Percentiles rank a stretch among this genome's conserved stretches.
These are phyloP conservation scores for Hucho hucho DNA, from an alignment of 2,113 vertebrate genomes.

Conservation along the genomic window DNA sequence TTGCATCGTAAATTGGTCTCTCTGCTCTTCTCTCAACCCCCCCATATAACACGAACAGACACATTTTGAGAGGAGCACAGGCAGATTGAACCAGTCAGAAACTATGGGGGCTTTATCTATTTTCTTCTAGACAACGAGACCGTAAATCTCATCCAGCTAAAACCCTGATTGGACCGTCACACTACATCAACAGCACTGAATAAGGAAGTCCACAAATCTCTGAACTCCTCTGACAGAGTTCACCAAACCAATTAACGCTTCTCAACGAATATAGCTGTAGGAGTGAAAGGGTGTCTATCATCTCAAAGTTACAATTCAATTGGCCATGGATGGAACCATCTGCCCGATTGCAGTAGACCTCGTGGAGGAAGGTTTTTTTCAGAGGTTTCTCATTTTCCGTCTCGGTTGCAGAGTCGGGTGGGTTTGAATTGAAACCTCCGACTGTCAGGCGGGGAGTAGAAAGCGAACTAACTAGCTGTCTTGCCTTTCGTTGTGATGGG, in stretches of 20 bases:
- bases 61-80: too few relatives aligned
- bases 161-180: neutral
- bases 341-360: conserved; percentile 23
- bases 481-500: conserved; percentile 17
- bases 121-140: neutral
- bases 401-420: conserved; percentile 21
- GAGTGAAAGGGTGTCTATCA: conserved; percentile 22
- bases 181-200: neutral
- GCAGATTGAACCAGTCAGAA: neutral
- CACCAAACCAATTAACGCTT: conserved; percentile 40
- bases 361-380: conserved; percentile 2
- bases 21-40: too few relatives aligned
- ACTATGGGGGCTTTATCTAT: conserved; percentile 8
- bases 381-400: neutral
- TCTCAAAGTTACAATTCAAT: conserved; percentile 44
- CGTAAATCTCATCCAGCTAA: conserved; percentile 6
- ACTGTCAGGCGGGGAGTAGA: conserved; percentile 3
- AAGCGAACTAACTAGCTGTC: conserved; percentile 29
- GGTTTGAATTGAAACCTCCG: conserved; percentile 12
- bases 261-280: conserved; percentile 1
- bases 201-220: conserved; percentile 14
- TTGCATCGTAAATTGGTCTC: too few relatives aligned
- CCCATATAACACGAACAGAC: too few relatives aligned
- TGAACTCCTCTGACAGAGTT: conserved; percentile 12
- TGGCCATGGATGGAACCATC: conserved; percentile 41